Evolutionary conservation across 2,113 vertebrate species (phyloP), one percentile per base, ranked within the genome.

Genomic region (Micronisus gabar): DNA sequence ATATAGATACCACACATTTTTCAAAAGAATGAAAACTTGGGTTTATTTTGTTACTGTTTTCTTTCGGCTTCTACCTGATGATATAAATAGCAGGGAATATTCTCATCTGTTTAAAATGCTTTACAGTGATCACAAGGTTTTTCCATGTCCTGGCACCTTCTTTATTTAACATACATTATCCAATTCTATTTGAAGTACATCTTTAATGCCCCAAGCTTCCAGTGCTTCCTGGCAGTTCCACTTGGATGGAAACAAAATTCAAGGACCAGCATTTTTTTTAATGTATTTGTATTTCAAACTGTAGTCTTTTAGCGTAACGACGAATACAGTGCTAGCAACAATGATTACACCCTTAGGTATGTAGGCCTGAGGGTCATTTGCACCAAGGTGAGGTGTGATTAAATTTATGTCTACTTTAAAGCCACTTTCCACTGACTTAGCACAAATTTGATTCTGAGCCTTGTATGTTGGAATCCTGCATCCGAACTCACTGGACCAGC

Each of bases 141-240:
- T 92, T 68, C 78, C 88, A 90, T 41, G 62, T 86, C 36, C 78
- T 92, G 81, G 81, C 65, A 93, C 52, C 10, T 59, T 95, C 81
- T 88, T 95, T 91, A 89, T 67, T 96, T 94, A 93, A 96, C 41
- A 79, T 89, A 95, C 16, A 90, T 87, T 76, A 96, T 76, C 21
- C 81, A 88, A 29, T 86, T 88, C 80, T 93, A 95, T 92, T 88
- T 88, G 71, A 96, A 95, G 75, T 74, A 90, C 19, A 52, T 59
- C 81, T 93, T 55, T 81, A 94, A 88, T 58, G 76, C 40, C 92
- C 61, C 45, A 68, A 65, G 59, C 75, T 50, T 90, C 50, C 50
- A 74, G 20, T 63, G 79, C 85, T 96, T 96, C 55, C 95, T 97
- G 93, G 90, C 88, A 86, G 79, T 88, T 96, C 67, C 75, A 74